A percentile compares a stretch with the other conserved stretches of the same genome.
Evolutionary conservation across 2,888 invertebrate species (phyloP).

Genomic region (Xiphydria camelus): DNA sequence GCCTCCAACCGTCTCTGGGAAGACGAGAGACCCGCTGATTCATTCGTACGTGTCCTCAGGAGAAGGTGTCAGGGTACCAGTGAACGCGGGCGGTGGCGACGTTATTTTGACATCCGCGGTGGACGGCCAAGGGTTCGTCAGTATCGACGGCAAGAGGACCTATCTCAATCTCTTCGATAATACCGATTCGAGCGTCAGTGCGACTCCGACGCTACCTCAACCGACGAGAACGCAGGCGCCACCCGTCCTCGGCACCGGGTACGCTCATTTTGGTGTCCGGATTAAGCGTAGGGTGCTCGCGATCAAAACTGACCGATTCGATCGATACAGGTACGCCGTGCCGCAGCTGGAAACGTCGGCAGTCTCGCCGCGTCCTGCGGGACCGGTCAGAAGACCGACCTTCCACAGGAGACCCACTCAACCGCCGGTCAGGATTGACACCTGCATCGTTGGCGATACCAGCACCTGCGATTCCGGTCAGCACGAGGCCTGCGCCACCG

Average conservation of each 20-base stretch:
- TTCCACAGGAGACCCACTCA: slow-evolving; percentile 68
- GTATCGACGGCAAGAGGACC: slow-evolving; percentile 88
- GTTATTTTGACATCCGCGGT: slow-evolving; percentile 77
- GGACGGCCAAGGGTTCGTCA: slow-evolving; percentile 84
- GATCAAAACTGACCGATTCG: slow-evolving; percentile 3
- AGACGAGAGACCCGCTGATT: too few species aligned
- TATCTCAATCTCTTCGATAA: slow-evolving; percentile 84
- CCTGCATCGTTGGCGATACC: slow-evolving; percentile 91
- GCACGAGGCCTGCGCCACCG: slow-evolving; percentile 85
- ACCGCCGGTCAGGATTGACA: slow-evolving; percentile 82
- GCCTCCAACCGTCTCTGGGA: too few species aligned
- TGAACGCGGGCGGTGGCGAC: slow-evolving; percentile 58
- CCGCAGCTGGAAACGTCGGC: slow-evolving; percentile 64
- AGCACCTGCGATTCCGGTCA: slow-evolving; percentile 87
- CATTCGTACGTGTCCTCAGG: too few species aligned
- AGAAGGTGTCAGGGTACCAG: slow-evolving; percentile 48
- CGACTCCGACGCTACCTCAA: slow-evolving; percentile 48
- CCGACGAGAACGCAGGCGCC: slow-evolving; percentile 52
- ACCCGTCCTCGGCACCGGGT: slow-evolving; percentile 66
- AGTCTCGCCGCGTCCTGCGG: slow-evolving; percentile 48
- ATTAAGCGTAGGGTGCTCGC: neutral
- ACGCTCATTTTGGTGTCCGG: slow-evolving; percentile 55
- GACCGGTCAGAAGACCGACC: slow-evolving; percentile 60
- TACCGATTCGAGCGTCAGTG: slow-evolving; percentile 54
- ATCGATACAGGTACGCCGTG: slow-evolving; percentile 65